Base-by-base conservation (phyloP, 2,888 invertebrate genomes). In the Balanococcus diminutus region DNA sequence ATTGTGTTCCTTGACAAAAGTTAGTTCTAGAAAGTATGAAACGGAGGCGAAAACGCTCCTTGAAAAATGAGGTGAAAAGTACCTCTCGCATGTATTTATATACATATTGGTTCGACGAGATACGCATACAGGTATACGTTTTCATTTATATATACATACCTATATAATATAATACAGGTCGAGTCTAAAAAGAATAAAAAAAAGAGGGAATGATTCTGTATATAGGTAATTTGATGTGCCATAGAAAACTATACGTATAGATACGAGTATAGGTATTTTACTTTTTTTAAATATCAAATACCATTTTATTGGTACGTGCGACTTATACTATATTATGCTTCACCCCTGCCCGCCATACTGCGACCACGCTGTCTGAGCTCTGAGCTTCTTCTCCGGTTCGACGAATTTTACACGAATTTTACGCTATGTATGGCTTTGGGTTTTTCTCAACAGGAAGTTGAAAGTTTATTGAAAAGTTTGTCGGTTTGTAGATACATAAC, bases 381-480 rank as follows among this genome's bases (percentile, higher is more conserved):
- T n/a, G n/a, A 1, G 61, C 1, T 9, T 67, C 25, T 14, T 11
- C 28, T 25, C 11, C 28, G 28, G 61, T 67, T 67, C 61, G 61
- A 14, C 61, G 61, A 67, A 67, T 67, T 67, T 67, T 9, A 28
- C 14, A 28, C 25, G 28, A 67, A 67, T 28, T 67, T 19, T 19
- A 9, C 56, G 19, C 56, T 19, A 56, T 19, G 22, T 22, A 56
- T 56, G 19, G 56, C 28, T 51, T 51, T 51, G 19, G 51, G 28
- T 67, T 67, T 67, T 67, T 67, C 61, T 28, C 61, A 67, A 67
- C 61, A 67, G 61, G 25, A 67, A 25, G 61, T 9, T 36, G 8
- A n/a, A 67, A 67, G 61, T 67, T 67, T 67, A 67, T 67, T 28
- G 61, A 67, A 67, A 67, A 67, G 61, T 67, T 67, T 28, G 61